Evolutionary conservation across 2,113 vertebrate species (phyloP).

Genomic region (Triplophysa dalaica): DNA sequence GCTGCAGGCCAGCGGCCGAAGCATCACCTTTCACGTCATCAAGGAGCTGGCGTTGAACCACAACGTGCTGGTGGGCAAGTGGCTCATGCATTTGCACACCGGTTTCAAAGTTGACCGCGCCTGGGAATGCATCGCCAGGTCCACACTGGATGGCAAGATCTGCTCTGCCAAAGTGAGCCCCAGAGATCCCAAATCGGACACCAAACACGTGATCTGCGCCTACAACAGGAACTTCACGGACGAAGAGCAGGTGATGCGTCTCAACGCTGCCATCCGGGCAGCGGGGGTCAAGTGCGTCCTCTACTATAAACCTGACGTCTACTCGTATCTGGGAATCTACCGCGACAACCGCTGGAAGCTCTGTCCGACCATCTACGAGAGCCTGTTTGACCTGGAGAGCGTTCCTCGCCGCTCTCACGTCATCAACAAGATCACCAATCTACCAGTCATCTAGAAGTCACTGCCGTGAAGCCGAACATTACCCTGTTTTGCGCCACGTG

Average conservation of each 20-base stretch:
- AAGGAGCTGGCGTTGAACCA: constrained; percentile 86
- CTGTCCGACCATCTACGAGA: constrained; percentile 90
- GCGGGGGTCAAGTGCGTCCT: constrained; percentile 84
- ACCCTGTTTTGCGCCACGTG: neutral
- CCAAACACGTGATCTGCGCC: constrained; percentile 83
- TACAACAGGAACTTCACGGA: constrained; percentile 86
- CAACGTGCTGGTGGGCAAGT: constrained; percentile 81
- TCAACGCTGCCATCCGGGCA: constrained; percentile 80
- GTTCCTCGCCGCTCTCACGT: constrained; percentile 82
- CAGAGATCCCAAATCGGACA: constrained; percentile 66
- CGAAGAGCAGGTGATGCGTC: constrained; percentile 76
- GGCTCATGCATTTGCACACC: constrained; percentile 85
- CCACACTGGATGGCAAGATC: constrained; percentile 79
- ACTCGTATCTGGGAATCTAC: constrained; percentile 88
- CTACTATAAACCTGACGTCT: constrained; percentile 87
- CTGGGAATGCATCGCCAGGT: constrained; percentile 83
- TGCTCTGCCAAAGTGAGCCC: constrained; percentile 81
- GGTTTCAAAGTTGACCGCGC: constrained; percentile 90
- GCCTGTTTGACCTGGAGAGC: constrained; percentile 85
- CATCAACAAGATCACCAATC: constrained; percentile 80
- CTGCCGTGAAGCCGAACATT: constrained; percentile 62
- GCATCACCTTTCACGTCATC: constrained; percentile 76
- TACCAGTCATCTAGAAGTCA: constrained; percentile 64
- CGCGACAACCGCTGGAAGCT: constrained; percentile 87
- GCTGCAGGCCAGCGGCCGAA: constrained; percentile 75